These are phyloP conservation scores for Lagothrix lagotricha DNA, from an alignment of 2,797 vertebrate genomes.

Conservation along the genomic window DNA sequence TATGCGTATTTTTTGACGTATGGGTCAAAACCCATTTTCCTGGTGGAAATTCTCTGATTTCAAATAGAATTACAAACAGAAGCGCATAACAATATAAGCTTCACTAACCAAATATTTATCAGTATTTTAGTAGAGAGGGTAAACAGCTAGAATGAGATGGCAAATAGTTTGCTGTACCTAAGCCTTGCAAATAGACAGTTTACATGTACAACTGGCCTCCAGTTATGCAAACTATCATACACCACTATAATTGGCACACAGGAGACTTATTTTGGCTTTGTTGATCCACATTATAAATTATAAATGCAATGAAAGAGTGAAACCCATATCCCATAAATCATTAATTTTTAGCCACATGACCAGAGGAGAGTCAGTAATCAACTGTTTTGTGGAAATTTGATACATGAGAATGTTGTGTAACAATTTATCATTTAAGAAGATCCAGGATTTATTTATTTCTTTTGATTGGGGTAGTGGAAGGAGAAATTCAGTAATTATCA, in stretches of 20 bases:
- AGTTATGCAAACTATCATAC: not conserved
- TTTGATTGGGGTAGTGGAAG: not conserved
- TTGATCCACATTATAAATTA: constrained; percentile 38
- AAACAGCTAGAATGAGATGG: not conserved
- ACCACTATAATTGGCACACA: not conserved
- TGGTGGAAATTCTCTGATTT: not conserved
- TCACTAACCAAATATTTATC: not conserved
- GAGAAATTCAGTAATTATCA: constrained; percentile 69
- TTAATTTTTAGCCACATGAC: constrained; percentile 17
- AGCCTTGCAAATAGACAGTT: not conserved
- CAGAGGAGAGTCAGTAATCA: constrained; percentile 48
- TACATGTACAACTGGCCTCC: not conserved
- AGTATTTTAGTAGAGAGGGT: not conserved
- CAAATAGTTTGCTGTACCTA: not conserved
- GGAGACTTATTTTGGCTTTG: not conserved
- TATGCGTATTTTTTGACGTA: not conserved
- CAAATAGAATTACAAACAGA: not conserved
- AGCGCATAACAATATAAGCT: not conserved
- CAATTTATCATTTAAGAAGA: constrained; percentile 4
- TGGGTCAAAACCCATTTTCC: not conserved
- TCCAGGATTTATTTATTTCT: not conserved
- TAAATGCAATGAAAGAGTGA: not conserved
- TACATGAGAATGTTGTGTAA: constrained; percentile 15
- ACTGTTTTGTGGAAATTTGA: constrained; percentile 47
- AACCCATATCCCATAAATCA: not conserved